Evolutionary conservation across 2,113 vertebrate genomes (phyloP).

Genomic region (Vombatus ursinus): DNA sequence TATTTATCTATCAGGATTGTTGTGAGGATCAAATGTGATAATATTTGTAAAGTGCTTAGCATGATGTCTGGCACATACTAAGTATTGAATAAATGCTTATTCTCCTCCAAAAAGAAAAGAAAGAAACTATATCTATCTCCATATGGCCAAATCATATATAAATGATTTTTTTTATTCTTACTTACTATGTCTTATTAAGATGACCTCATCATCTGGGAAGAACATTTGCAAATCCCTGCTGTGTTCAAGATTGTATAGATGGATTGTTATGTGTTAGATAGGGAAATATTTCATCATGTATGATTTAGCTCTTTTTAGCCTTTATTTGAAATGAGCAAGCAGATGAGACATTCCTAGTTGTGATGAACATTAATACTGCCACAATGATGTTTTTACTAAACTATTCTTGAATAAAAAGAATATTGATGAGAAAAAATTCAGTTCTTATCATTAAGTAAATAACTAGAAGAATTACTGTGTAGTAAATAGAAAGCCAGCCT

Average conservation of each 20-base stretch:
- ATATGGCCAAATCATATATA: not conserved
- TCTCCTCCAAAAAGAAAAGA: no score
- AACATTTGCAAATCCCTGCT: not conserved
- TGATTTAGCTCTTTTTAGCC: not conserved
- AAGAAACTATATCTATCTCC: not conserved
- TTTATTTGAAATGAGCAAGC: conserved; percentile 30
- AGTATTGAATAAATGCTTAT: no score
- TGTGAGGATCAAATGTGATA: no score
- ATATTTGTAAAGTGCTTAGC: no score
- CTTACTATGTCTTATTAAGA: not conserved
- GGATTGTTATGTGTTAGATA: not conserved
- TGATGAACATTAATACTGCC: not conserved
- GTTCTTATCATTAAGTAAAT: not conserved
- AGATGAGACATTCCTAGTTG: not conserved
- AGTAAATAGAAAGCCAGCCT: not conserved
- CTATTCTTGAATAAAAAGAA: not conserved
- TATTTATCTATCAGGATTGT: no score
- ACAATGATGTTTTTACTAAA: not conserved
- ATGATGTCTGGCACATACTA: no score
- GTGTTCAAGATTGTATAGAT: not conserved
- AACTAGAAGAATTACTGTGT: not conserved
- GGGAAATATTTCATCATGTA: not conserved
- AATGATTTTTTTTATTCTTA: not conserved
- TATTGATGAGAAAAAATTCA: not conserved
- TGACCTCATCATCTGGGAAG: not conserved